Base-by-base conservation (phyloP, 1,140 invertebrate genomes). In the Drosophila nebulosa region DNA sequence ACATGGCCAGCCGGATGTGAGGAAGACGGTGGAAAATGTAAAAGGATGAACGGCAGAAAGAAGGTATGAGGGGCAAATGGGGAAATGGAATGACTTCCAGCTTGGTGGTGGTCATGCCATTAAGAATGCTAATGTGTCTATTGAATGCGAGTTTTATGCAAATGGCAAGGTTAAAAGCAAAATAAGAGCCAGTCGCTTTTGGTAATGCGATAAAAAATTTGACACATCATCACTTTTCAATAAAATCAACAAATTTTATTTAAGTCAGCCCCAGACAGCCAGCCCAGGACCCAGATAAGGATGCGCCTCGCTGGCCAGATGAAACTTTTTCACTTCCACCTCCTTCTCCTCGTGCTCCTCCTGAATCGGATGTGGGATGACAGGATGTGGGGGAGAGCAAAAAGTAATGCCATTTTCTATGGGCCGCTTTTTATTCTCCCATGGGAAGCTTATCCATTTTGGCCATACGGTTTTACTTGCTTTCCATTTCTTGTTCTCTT, bases 231-330 rank as follows among this genome's bases (percentile, higher is more conserved):
- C 83, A 86, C 83, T 86, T 86, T 86, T 86, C 83, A 86, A 86
- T 86, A 86, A 86, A 86, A 86, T 88, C 83, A 86, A 86, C 83
- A 86, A 86, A 86, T 86, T 86, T 86, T 88, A 83, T 86, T 86
- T 89, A 79, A 88, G 84, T 86, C 77, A 80, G 72, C 74, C 79
- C 80, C 80, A 66, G 74, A 50, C 7, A 58, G 32, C 30, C 30
- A 32, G 10, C 18, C 14, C 1, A n/a, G 21, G 7, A 24, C 10
- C 30, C 30, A 12, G 30, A 36, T 16, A 18, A 78, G 74, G 79
- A 79, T 84, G 75, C 73, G 80, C 66, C 77, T 68, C 74, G 76
- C 80, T 79, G 63, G 24, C 18, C 53, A 5, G 26, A 55, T 21
- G n/a, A 65, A 71, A 69, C 59, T 75, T 74, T 64, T 74, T 42